A percentile compares a stretch with the other conserved stretches of the same genome.
Conservation (phyloP, 2,888 invertebrate species). For the Nineta flava region DNA sequence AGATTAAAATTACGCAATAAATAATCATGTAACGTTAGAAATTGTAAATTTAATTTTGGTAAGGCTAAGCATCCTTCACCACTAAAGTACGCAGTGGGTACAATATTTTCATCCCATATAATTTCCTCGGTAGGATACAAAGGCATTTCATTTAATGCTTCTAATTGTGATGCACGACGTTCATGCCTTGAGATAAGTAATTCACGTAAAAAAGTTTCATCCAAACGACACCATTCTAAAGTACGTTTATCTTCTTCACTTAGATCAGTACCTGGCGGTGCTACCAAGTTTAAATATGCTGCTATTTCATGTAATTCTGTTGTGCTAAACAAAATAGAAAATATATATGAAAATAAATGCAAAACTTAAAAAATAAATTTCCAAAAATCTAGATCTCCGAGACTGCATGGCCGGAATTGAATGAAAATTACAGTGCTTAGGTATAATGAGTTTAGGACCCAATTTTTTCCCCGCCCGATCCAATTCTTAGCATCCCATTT, state of each 20-base stretch:
- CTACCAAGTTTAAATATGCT: constrained; percentile 73
- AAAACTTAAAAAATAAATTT: too few species aligned
- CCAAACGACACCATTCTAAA: constrained; percentile 60
- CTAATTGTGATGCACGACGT: constrained; percentile 76
- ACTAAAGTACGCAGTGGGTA: constrained; percentile 93
- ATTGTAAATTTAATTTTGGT: constrained; percentile 95
- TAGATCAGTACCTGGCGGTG: constrained; percentile 35
- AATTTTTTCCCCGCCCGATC: too few species aligned
- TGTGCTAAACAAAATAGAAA: constrained; percentile 33
- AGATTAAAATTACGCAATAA: constrained; percentile 92
- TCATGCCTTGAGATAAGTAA: constrained; percentile 76
- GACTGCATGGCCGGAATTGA: too few species aligned
- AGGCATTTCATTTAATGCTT: constrained; percentile 94
- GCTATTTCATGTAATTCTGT: constrained; percentile 73
- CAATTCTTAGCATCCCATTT: too few species aligned
- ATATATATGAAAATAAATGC: too few species aligned
- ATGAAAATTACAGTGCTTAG: too few species aligned
- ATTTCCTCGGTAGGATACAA: constrained; percentile 95
- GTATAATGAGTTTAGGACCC: too few species aligned
- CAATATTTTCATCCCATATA: constrained; percentile 98
- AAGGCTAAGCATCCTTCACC: constrained; percentile 91
- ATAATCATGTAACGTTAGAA: constrained; percentile 95
- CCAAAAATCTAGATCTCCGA: too few species aligned
- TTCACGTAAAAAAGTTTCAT: constrained; percentile 69
- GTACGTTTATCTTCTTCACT: constrained; percentile 32